Percentiles rank a stretch among this genome's conserved stretches.
Conservation (phyloP, 2,113 vertebrate species). For the Centrocercus urophasianus region DNA sequence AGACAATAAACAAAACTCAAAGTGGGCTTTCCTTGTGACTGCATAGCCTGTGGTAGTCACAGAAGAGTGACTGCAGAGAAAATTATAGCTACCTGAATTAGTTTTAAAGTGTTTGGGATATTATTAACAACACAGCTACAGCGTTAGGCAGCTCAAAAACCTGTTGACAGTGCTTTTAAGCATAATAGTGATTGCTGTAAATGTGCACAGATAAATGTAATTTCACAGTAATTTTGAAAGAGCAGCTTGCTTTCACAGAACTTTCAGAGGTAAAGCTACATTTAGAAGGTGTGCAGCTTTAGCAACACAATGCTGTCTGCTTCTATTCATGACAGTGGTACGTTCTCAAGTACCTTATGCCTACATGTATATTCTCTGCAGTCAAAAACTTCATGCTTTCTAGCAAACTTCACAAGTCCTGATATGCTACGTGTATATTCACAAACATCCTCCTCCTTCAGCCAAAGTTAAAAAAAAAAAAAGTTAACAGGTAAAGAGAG, state of each 20-base stretch:
- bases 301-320: neutral
- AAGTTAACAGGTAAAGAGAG: neutral
- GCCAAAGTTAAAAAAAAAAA: neutral
- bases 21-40: neutral
- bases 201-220: neutral
- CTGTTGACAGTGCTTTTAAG: neutral
- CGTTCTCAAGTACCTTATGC: neutral
- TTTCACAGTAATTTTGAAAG: neutral
- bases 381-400: neutral
- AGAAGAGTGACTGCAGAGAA: neutral
- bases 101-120: neutral
- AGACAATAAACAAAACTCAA: neutral
- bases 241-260: neutral
- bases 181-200: neutral
- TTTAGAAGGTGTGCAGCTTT: neutral
- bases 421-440: neutral
- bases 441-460: neutral
- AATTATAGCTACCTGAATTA: neutral
- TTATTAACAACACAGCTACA: neutral
- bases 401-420: neutral
- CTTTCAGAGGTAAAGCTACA: neutral
- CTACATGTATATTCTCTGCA: neutral
- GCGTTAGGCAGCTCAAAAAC: neutral
- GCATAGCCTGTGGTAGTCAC: neutral
- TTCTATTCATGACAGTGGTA: neutral